A percentile compares a stretch with the other conserved stretches of the same genome.
Conservation (phyloP, 2,113 vertebrate species). For the Mobula birostris region DNA sequence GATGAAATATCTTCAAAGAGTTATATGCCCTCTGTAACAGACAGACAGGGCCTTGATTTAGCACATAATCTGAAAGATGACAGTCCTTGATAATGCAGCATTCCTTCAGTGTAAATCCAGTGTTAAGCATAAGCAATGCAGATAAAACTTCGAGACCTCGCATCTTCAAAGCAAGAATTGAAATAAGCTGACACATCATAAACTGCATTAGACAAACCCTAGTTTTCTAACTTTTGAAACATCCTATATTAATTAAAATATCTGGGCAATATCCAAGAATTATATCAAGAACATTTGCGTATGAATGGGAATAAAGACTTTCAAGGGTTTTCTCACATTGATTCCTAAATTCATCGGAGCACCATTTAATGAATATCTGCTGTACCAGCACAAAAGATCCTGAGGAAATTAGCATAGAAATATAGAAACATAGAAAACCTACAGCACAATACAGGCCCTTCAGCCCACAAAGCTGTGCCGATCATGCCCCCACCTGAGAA, state of each 20-base stretch:
- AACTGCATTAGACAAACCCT: background rate
- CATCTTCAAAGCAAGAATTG: background rate
- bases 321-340: background rate
- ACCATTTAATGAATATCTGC: background rate
- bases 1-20: too few species aligned
- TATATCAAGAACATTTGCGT: background rate
- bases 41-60: too few species aligned
- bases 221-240: background rate
- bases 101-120: too few species aligned
- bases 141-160: background rate
- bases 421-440: too few species aligned
- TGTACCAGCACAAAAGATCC: background rate
- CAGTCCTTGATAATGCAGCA: too few species aligned
- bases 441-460: too few species aligned
- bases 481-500: too few species aligned
- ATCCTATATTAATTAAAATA: background rate
- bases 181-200: background rate
- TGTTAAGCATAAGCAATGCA: background rate
- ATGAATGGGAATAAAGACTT: background rate
- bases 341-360: background rate
- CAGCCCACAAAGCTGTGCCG: too few species aligned
- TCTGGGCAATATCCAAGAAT: background rate
- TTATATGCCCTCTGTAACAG: too few species aligned
- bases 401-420: background rate
- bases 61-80: too few species aligned